Base-by-base conservation (phyloP, 92 coral and sea anemone genomes). In the Desmophyllum pertusum region DNA sequence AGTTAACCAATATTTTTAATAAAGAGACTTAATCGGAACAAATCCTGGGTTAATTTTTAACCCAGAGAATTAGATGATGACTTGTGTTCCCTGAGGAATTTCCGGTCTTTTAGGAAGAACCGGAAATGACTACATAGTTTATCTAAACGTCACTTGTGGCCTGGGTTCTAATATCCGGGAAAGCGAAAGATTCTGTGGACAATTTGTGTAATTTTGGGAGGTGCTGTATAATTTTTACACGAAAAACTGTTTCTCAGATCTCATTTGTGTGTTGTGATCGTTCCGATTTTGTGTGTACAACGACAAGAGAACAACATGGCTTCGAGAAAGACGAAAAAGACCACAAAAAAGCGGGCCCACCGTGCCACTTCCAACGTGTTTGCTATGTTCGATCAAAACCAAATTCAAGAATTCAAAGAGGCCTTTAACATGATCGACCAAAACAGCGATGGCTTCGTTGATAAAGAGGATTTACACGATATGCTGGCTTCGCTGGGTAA, bases 341-440 rank as follows among this genome's bases (percentile, higher is more conserved):
- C 94, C 55, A 92, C 98, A 13, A 93, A 96, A 84, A 96, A 96
- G 92, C 85, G 98, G 51, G 98, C 98, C 57, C 95, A 95, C 63
- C 90, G 98, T 74, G 98, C 98, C n/a, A 96, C 98, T 18, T 96
- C 98, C 53, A 96, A 96, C 83, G 98, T 96, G 73, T 96, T 96
- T 91, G 98, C 98, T 39, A 95, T 94, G 94, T 96, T 96, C 88
- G 98, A 96, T 81, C 98, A 96, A 78, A 96, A 90, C 91, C 98
- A 96, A 85, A 96, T 96, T 88, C 98, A 96, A 75, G 98, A 96
- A 92, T 96, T 96, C 88, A 96, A 96, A 79, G 98, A 96, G 91
- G 98, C 98, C 57, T 96, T 96, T 89, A 96, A 96, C 73, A 96
- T 96, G 98, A 96, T 96, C 76, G 98, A 96, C 85, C 98, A 96